Evolutionary conservation across 2,113 vertebrate genomes (phyloP).

Genomic region (Lonchura striata): DNA sequence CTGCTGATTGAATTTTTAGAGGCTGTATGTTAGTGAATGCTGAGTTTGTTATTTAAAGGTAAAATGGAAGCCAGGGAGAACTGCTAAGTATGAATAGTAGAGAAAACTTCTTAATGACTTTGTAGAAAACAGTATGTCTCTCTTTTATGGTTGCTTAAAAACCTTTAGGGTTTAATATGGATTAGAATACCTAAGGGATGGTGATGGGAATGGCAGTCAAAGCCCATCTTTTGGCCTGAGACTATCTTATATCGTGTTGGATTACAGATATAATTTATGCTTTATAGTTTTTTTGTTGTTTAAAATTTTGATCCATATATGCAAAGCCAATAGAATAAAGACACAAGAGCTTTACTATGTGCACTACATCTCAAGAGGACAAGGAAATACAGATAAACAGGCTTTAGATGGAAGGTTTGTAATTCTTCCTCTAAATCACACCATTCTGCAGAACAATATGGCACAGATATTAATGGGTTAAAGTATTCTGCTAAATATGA

Average conservation of each 20-base stretch:
- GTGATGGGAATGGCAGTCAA: background rate
- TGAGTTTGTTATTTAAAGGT: background rate
- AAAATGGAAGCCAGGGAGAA: background rate
- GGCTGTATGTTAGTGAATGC: background rate
- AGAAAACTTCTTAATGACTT: background rate
- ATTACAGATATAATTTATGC: background rate
- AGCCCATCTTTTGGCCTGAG: background rate
- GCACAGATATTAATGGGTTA: background rate
- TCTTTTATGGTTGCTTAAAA: background rate
- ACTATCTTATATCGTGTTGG: rapidly evolving
- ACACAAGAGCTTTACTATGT: background rate
- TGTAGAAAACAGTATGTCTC: background rate
- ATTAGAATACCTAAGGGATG: background rate
- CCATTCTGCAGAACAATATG: background rate
- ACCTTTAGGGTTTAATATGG: background rate
- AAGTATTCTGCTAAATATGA: background rate
- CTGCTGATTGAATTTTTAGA: background rate
- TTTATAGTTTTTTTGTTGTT: background rate
- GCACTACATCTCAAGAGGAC: background rate
- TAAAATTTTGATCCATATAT: background rate
- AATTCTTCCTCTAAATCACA: background rate
- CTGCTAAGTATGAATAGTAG: background rate
- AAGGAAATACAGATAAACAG: background rate
- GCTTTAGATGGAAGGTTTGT: background rate
- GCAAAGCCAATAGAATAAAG: background rate